Evolutionary conservation across 2,113 vertebrate genomes (phyloP), one percentile per base, ranked within the genome.

Genomic region (Rhinichthys klamathensis): DNA sequence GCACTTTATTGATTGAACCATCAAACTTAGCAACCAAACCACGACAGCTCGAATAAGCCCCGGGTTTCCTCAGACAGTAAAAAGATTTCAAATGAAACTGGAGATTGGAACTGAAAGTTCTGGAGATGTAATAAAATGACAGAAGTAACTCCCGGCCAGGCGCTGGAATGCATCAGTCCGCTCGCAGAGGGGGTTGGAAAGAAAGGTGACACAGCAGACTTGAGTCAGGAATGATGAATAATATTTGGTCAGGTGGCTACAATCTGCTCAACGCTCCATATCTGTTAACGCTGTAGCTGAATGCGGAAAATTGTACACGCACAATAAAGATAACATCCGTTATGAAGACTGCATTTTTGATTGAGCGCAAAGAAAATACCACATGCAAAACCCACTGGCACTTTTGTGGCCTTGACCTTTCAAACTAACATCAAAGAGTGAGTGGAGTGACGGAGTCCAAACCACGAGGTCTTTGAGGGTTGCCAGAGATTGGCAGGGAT

Each of bases 241-340:
- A 88, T 85, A 86, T 89, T 89, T 89, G 46, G 78, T 85, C 82
- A 86, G 84, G 73, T 85, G 88, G 82, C 61, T 89, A 41, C 82
- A 80, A 84, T 82, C 83, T 75, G 41, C 80, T 69, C 2, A 56
- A 15, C 13, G 78, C 65, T 56, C 72, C 65, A 32, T 38, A 80
- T 75, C 70, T 85, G 61, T 70, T 25, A 67, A 78, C 13, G 16
- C 56, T n/a, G 21, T 21, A 70, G 21, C 18, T 2, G 3, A 23
- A 70, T 11, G 9, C 67, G 10, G 16, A 38, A 70, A 38, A 38
- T 30, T 67, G 65, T 32, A 35, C 16, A 35, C 4, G 9, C 8
- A 35, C 18, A 18, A 35, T 4, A n/a, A 38, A n/a, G 21, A 72
- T 41, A 12, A 72, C 69, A 11, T 70, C 70, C 35, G 21, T 38